Percentiles rank a stretch among this genome's conserved stretches.
phyloP scores from a whole-genome alignment of 2,797 vertebrate species.

The Sciurus carolinensis region DNA sequence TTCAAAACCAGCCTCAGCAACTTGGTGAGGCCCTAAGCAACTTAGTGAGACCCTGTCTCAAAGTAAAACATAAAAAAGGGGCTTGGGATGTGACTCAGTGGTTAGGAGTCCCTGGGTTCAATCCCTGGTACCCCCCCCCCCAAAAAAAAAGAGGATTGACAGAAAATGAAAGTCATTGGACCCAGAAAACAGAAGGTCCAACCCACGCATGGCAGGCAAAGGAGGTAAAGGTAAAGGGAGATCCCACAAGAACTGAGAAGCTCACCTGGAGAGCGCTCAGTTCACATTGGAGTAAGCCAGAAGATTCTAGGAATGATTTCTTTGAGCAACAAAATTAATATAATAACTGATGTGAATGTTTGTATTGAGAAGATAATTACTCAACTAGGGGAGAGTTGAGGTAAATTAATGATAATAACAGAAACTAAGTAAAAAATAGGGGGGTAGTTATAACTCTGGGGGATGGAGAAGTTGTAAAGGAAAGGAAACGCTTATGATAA shows the following conservation, averaged over 20 bases:
- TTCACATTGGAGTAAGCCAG: neutral
- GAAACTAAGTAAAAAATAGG: neutral
- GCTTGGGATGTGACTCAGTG: too few relatives aligned
- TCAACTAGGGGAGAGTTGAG: neutral
- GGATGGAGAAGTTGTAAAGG: neutral
- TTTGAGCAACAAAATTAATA: neutral
- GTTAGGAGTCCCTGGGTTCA: too few relatives aligned
- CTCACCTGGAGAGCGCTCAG: neutral
- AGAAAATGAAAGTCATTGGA: neutral
- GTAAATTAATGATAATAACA: neutral
- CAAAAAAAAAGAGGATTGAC: neutral
- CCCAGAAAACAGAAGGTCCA: neutral
- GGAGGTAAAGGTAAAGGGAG: neutral
- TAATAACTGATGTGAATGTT: neutral
- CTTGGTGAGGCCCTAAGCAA: too few relatives aligned
- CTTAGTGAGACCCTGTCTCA: too few relatives aligned
- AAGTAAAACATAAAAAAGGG: too few relatives aligned
- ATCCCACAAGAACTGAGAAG: neutral
- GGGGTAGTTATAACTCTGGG: neutral
- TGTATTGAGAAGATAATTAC: neutral
- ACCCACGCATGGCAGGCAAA: neutral
- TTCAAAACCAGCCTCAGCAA: too few relatives aligned
- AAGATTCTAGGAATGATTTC: neutral
- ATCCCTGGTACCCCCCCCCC: too few relatives aligned
- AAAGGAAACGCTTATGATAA: conserved; percentile 37